Evolutionary conservation across 2,888 invertebrate species (phyloP), one percentile per base, ranked within the genome.

Genomic region (Philopedon plagiatum): DNA sequence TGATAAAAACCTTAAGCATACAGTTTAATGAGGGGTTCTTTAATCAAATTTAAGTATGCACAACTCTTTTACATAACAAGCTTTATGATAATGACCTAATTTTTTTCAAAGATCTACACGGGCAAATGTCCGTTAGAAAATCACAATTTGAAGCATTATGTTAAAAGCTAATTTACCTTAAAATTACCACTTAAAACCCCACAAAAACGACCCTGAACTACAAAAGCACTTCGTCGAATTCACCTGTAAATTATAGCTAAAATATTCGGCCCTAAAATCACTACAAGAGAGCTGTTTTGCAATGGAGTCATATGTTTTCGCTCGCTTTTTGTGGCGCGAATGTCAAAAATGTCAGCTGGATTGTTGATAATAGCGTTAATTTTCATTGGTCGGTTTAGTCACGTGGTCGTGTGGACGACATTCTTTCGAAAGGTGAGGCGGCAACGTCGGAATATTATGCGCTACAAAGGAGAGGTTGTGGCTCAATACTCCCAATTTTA

Each of bases 291-390:
- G 39, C 19, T 21, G 58, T 39, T 58, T 39, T 21, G 21, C 9
- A 51, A 54, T 26, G 18, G 26, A 60, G 26, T 60, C 60, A 60
- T 60, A 39, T 60, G 60, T 60, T 57, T 57, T 60, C 41, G 60
- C 60, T 60, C 60, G 23, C 60, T 60, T 60, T 58, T 60, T 26
- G 5, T 60, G 60, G 60, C 60, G 60, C 60, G 23, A 60, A 60
- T 41, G 60, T 60, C 60, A 60, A 60, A 37, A 39, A 2, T 57
- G 60, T 41, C 60, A 60, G 60, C 39, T 60, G 60, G 21, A n/a
- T 23, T 9, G 15, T 8, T 9, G 15, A 13, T 29, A 15, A 54
- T n/a, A n/a, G n/a, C n/a, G 4, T 29, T 5, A 15, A 15, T 3
- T 13, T 1, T 26, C 29, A 51, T 51, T 51, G 51, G 51, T 15